These are phyloP conservation scores for Solenopsis invicta DNA, from an alignment of 1,140 invertebrate genomes.

Conservation along the genomic window DNA sequence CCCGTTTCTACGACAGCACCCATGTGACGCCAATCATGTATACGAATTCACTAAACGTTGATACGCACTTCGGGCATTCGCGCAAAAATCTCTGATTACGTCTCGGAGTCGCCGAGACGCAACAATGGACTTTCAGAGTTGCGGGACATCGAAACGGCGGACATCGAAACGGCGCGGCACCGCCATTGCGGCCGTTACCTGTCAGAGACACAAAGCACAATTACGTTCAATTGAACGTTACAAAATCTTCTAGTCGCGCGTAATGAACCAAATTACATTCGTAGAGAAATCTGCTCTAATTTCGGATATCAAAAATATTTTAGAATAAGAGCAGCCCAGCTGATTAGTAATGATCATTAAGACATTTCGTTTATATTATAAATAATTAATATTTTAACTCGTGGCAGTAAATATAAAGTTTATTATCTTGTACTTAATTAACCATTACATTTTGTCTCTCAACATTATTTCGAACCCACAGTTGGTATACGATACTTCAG, in stretches of 20 bases:
- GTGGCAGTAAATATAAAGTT: background rate
- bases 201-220: slow-evolving; percentile 22
- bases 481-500: background rate
- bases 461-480: background rate
- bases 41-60: slow-evolving; percentile 38
- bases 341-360: background rate
- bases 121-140: slow-evolving; percentile 35
- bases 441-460: background rate
- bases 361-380: too few species aligned
- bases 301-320: slow-evolving; percentile 11
- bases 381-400: background rate
- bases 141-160: background rate
- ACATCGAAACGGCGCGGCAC: slow-evolving; percentile 5
- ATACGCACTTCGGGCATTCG: slow-evolving; percentile 24
- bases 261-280: slow-evolving; percentile 15
- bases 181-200: background rate
- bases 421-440: background rate
- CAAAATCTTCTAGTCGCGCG: background rate
- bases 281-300: background rate
- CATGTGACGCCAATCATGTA: slow-evolving; percentile 68
- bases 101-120: slow-evolving; percentile 8
- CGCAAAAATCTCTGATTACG: slow-evolving; percentile 67
- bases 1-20: slow-evolving; percentile 53
- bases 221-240: background rate
- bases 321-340: background rate